Percentiles rank a stretch among this genome's conserved stretches.
Evolutionary conservation across 2,797 vertebrate species (phyloP).

Genomic region (Helarctos malayanus): DNA sequence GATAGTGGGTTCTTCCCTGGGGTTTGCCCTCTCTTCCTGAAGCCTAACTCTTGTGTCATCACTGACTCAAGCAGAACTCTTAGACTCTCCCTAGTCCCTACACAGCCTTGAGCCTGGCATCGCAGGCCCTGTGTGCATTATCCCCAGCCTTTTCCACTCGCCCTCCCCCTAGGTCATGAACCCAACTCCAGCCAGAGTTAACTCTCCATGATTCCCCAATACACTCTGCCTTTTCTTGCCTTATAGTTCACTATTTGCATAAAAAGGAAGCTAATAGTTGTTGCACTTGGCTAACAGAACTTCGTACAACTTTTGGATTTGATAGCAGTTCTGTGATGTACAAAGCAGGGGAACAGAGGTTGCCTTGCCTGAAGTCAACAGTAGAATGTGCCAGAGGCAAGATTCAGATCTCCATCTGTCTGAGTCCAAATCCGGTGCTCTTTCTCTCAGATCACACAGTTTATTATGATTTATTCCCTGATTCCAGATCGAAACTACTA

Average conservation of each 20-base stretch:
- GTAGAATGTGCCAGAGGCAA: not conserved
- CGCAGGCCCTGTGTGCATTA: fast-evolving
- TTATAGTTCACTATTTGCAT: not conserved
- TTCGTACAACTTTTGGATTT: not conserved
- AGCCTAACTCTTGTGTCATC: not conserved
- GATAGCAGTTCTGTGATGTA: not conserved
- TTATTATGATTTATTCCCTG: not conserved
- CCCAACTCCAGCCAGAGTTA: not conserved
- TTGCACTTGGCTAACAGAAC: not conserved
- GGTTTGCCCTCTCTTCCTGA: not conserved
- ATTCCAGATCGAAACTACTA: not conserved
- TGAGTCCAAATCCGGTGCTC: not conserved
- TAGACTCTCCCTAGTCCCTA: fast-evolving
- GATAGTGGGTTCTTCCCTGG: not conserved
- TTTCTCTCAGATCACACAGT: not conserved
- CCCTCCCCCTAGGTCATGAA: not conserved
- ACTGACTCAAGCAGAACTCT: not conserved
- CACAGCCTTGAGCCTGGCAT: not conserved
- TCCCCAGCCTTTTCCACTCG: not conserved
- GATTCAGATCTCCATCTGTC: not conserved
- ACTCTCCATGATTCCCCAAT: not conserved
- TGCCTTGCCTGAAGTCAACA: not conserved
- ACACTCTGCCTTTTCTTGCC: not conserved
- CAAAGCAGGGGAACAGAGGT: not conserved
- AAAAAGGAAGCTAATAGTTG: not conserved